phyloP scores from a whole-genome alignment of 2,888 invertebrate genomes.

The Scotopteryx bipunctaria region DNA sequence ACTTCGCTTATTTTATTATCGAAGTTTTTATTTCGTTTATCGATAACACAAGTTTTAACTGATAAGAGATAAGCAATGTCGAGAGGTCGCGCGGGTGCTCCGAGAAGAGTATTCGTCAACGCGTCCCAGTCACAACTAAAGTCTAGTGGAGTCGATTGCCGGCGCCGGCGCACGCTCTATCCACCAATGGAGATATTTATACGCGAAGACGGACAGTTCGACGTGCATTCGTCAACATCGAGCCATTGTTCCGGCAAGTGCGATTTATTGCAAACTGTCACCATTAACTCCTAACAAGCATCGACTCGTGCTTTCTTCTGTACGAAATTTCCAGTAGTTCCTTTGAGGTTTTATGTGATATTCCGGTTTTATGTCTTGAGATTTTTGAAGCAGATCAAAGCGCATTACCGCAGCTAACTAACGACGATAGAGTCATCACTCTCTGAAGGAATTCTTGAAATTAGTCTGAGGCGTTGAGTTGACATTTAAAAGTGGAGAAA shows the following conservation, averaged over 20 bases:
- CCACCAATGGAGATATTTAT: conserved; percentile 69
- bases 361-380: conserved; percentile 26
- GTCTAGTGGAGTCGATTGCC: conserved; percentile 53
- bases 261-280: conserved; percentile 31
- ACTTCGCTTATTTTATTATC: conserved; percentile 46
- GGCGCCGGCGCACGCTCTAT: conserved; percentile 70
- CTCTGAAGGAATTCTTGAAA: conserved; percentile 43
- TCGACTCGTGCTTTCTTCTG: conserved; percentile 2
- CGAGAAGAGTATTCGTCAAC: conserved; percentile 74
- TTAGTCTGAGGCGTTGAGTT: conserved; percentile 41
- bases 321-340: background rate
- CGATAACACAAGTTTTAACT: conserved; percentile 62
- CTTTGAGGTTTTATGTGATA: conserved; percentile 15
- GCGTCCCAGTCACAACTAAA: conserved; percentile 78
- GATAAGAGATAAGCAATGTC: conserved; percentile 67
- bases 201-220: conserved; percentile 59
- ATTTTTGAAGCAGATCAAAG: conserved; percentile 41
- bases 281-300: conserved; percentile 13
- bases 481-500: conserved; percentile 44
- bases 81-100: conserved; percentile 61
- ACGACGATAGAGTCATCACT: conserved; percentile 45
- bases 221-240: conserved; percentile 60
- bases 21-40: conserved; percentile 51
- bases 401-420: conserved; percentile 28
- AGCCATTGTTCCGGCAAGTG: conserved; percentile 45